Evolutionary conservation across 2,888 invertebrate genomes (phyloP).

Genomic region (Muscina levida): DNA sequence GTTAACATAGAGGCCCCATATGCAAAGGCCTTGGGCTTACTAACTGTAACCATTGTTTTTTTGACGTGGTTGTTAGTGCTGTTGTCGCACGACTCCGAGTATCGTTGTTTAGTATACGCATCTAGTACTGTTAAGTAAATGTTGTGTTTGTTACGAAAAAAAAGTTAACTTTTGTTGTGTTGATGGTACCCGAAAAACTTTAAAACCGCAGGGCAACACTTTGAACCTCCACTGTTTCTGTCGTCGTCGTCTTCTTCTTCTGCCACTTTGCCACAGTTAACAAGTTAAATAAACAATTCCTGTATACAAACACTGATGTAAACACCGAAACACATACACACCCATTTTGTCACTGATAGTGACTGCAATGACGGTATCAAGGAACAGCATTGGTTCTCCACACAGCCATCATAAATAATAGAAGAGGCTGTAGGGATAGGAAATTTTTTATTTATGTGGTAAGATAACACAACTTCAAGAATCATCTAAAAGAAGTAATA

Average conservation of each 20-base stretch:
- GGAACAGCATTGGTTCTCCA: constrained; percentile 33
- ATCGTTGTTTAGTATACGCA: constrained; percentile 13
- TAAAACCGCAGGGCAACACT: constrained; percentile 63
- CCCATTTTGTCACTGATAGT: constrained; percentile 60
- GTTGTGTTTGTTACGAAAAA: constrained; percentile 25
- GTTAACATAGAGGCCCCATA: too few relatives aligned
- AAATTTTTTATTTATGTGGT: constrained; percentile 45
- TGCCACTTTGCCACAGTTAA: constrained; percentile 50
- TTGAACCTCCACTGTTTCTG: constrained; percentile 11
- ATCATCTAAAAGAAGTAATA: too few relatives aligned
- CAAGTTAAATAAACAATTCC: constrained; percentile 62
- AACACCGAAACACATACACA: constrained; percentile 28
- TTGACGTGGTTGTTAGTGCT: not conserved
- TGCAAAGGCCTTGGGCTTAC: too few relatives aligned
- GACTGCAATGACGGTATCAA: constrained; percentile 31
- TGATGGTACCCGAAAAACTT: constrained; percentile 44
- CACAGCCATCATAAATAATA: constrained; percentile 52
- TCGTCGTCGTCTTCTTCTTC: not conserved
- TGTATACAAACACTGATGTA: constrained; percentile 2
- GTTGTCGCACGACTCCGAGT: not conserved
- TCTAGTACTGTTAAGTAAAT: constrained; percentile 41
- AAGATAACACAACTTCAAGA: too few relatives aligned
- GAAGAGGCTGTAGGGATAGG: constrained; percentile 42
- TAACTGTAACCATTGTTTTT: too few relatives aligned
- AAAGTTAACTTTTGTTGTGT: constrained; percentile 46